Evolutionary conservation across 2,113 vertebrate genomes (phyloP).

Genomic region (Hyaena hyaena): DNA sequence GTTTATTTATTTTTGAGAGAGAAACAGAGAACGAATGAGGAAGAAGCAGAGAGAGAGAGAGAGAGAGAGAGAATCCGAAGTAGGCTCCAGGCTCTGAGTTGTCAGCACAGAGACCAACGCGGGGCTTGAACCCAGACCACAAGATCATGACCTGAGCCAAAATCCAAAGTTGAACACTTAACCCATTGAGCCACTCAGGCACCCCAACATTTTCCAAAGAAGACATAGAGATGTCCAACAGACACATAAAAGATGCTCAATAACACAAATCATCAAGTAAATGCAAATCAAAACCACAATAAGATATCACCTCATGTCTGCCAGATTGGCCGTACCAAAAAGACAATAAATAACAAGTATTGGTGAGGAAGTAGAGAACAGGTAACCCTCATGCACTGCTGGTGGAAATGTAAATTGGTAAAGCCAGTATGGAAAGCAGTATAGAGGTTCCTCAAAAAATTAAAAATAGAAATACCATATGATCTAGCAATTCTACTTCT

Average conservation of each 20-base stretch:
- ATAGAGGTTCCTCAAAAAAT: neutral
- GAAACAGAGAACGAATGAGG: too few species aligned
- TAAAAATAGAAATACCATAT: neutral
- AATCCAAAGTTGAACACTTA: too few species aligned
- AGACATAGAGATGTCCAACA: neutral
- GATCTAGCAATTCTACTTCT: neutral
- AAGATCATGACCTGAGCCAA: too few species aligned
- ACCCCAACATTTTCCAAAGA: neutral
- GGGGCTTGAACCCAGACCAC: too few species aligned
- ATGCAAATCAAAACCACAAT: neutral
- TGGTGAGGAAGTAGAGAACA: neutral
- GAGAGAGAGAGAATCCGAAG: too few species aligned
- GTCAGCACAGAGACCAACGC: too few species aligned
- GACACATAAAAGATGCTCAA: neutral
- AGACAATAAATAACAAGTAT: neutral
- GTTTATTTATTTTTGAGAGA: too few species aligned
- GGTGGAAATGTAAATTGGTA: neutral
- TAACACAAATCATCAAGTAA: neutral
- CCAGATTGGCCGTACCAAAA: neutral
- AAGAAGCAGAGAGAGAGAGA: too few species aligned
- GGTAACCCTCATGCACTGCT: neutral
- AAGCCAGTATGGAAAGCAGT: neutral
- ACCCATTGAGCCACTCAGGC: too few species aligned
- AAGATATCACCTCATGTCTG: neutral
- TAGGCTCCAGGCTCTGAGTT: too few species aligned